phyloP scores from a whole-genome alignment of 2,113 vertebrate genomes.

The Rynchops niger region DNA sequence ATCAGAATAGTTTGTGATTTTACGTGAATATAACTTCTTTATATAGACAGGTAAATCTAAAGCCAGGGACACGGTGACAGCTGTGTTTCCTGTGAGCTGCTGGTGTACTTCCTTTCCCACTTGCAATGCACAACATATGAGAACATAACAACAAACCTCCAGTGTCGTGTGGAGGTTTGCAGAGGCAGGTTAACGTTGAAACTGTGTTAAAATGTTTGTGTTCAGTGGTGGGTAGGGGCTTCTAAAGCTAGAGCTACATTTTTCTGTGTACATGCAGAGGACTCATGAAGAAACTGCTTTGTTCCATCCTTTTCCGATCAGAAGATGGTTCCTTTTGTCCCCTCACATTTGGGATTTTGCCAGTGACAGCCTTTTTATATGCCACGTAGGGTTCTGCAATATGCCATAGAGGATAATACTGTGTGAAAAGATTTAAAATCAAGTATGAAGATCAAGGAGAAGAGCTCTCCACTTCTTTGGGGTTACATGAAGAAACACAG shows the following conservation, averaged over 20 bases:
- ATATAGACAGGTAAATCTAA: neutral
- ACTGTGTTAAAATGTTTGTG: fast-evolving
- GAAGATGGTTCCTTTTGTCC: neutral
- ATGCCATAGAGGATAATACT: neutral
- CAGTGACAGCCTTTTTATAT: neutral
- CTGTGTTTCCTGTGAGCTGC: neutral
- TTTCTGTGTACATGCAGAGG: neutral
- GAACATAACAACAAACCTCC: neutral
- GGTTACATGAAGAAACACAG: neutral
- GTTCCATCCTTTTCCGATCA: neutral
- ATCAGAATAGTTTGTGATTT: neutral
- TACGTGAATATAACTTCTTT: neutral
- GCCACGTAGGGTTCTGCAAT: neutral
- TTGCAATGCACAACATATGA: fast-evolving
- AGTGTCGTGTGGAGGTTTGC: neutral
- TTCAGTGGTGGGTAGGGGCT: neutral
- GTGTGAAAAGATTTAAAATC: neutral
- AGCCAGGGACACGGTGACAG: neutral
- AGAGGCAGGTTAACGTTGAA: neutral
- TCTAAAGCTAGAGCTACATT: neutral
- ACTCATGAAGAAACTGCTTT: neutral
- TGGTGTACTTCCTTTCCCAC: neutral
- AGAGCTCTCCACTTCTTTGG: neutral
- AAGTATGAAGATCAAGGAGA: neutral
- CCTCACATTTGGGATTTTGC: neutral